A percentile compares a stretch with the other conserved stretches of the same genome.
Conservation (phyloP, 2,888 invertebrate genomes). For the Lepidochitona cinerea region DNA sequence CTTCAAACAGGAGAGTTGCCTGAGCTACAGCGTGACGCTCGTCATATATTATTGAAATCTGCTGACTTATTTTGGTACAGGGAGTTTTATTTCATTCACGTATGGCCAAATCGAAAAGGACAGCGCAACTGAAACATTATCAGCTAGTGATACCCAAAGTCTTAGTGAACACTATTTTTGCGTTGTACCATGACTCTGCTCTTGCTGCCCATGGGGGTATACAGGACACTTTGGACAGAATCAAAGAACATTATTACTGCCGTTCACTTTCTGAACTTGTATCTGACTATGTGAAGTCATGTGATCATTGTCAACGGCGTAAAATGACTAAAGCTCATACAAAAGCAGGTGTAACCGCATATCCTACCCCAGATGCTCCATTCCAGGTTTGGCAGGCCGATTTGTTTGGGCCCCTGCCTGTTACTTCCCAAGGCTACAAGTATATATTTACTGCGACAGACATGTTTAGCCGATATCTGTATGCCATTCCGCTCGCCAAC, state of each 20-base stretch:
- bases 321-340: slow-evolving; percentile 11
- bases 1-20: slow-evolving; percentile 17
- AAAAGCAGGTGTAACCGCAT: background rate
- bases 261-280: background rate
- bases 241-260: slow-evolving; percentile 12
- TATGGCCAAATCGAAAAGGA: slow-evolving; percentile 13
- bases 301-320: slow-evolving; percentile 5
- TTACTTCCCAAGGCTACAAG: background rate
- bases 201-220: slow-evolving; percentile 14
- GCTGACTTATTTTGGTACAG: slow-evolving; percentile 1
- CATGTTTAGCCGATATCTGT: background rate
- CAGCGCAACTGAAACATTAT: slow-evolving; percentile 5
- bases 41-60: slow-evolving; percentile 9
- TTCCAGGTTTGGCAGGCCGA: background rate
- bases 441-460: background rate
- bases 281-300: slow-evolving; percentile 8
- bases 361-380: background rate
- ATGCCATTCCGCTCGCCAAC: background rate
- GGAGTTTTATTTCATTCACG: slow-evolving; percentile 8
- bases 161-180: background rate
- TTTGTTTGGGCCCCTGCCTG: background rate
- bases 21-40: slow-evolving; percentile 21
- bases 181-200: slow-evolving; percentile 6
- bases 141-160: slow-evolving; percentile 10
- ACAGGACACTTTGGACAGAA: slow-evolving; percentile 14